Evolutionary conservation across 2,113 vertebrate species (phyloP).

Genomic region (Tachycineta bicolor): DNA sequence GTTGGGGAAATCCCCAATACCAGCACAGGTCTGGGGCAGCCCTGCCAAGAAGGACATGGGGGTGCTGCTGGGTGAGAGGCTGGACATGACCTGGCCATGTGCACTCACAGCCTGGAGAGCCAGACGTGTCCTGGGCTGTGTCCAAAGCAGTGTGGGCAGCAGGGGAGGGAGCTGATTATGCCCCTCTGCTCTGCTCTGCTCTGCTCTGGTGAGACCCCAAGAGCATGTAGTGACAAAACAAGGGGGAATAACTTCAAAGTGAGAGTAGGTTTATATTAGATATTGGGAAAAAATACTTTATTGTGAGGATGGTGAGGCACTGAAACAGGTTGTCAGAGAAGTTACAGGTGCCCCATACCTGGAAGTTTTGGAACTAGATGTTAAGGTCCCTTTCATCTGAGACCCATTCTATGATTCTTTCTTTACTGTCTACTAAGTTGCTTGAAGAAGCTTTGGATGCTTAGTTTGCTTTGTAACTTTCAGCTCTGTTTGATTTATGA

Average conservation of each 20-base stretch:
- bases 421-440: background rate
- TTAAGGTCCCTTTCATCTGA: background rate
- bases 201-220: background rate
- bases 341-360: background rate
- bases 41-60: background rate
- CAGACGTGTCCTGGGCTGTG: background rate
- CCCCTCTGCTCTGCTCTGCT: background rate
- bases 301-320: background rate
- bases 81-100: accelerated
- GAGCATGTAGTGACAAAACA: background rate
- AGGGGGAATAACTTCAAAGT: background rate
- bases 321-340: background rate
- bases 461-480: background rate
- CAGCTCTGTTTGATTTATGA: background rate
- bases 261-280: background rate
- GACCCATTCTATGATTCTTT: background rate
- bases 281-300: background rate
- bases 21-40: background rate
- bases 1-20: background rate
- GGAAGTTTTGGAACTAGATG: background rate
- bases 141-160: background rate
- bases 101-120: accelerated
- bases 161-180: background rate
- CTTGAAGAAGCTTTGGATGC: background rate
- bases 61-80: accelerated